Conservation (phyloP, 1,140 invertebrate genomes). For the Kradibia gibbosae region DNA sequence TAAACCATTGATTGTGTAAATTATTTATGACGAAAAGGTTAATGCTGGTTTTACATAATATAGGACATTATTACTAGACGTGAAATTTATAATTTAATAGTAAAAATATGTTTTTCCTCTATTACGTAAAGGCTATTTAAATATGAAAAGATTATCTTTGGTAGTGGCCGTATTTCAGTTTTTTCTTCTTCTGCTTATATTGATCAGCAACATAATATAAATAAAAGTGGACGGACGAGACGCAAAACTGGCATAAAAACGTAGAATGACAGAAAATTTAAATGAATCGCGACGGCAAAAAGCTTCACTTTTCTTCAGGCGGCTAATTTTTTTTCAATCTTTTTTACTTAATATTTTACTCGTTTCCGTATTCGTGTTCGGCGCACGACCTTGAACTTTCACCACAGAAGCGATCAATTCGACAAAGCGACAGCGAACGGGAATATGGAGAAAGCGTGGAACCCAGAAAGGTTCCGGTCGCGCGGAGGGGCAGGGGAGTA, state of each 20-base stretch:
- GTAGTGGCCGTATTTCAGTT: not conserved
- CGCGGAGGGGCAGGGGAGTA: too few species aligned
- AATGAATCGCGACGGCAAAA: not conserved
- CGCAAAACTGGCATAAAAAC: not conserved
- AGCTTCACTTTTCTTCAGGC: too few species aligned
- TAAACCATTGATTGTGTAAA: not conserved
- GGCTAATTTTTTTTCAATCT: too few species aligned
- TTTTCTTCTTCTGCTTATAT: not conserved
- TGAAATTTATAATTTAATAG: not conserved
- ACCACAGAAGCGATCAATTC: too few species aligned
- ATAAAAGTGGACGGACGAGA: not conserved
- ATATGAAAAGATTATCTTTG: not conserved
- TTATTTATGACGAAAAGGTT: not conserved
- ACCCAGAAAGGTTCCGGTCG: too few species aligned
- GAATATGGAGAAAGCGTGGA: too few species aligned
- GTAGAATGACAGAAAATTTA: not conserved
- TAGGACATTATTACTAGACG: not conserved
- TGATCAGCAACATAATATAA: not conserved
- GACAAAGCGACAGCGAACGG: too few species aligned
- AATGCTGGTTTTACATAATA: constrained; percentile 2
- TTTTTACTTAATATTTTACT: too few species aligned
- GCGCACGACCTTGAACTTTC: too few species aligned
- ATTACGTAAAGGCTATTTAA: constrained; percentile 8
- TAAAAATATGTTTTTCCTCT: not conserved
- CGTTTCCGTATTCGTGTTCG: too few species aligned